phyloP scores from a whole-genome alignment of 2,113 vertebrate species.

The Chelonoidis abingdonii region DNA sequence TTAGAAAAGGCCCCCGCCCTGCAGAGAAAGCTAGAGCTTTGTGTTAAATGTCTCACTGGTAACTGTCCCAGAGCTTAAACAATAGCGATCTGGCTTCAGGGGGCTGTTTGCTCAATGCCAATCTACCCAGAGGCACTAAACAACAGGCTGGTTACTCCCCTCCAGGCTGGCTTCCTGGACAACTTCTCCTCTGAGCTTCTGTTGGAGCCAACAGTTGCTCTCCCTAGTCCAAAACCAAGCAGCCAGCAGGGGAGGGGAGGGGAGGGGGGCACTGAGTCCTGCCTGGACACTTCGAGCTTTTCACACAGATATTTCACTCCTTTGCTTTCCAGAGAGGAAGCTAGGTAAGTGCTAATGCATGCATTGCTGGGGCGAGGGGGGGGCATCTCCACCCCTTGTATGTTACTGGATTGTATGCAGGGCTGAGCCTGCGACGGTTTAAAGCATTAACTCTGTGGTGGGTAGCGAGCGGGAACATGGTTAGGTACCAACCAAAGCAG shows the following conservation, averaged over 20 bases:
- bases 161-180: not conserved
- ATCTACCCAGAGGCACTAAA: not conserved
- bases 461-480: not conserved
- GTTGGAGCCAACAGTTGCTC: not conserved
- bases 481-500: not conserved
- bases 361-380: not conserved
- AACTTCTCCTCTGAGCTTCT: not conserved
- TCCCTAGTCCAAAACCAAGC: not conserved
- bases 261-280: too few relatives aligned
- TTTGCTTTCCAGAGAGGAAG: not conserved
- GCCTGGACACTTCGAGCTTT: not conserved
- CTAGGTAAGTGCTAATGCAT: not conserved
- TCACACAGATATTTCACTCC: not conserved
- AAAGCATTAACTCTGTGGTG: not conserved
- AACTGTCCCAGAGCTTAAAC: not conserved
- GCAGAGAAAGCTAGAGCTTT: accelerated
- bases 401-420: not conserved
- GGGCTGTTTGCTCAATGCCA: not conserved
- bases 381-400: not conserved
- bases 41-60: not conserved
- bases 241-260: not conserved
- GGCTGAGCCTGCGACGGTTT: not conserved
- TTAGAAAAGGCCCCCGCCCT: conserved; percentile 1
- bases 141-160: not conserved
- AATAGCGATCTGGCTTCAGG: not conserved